phyloP scores from a whole-genome alignment of 2,888 invertebrate species.

The Serripes groenlandicus region DNA sequence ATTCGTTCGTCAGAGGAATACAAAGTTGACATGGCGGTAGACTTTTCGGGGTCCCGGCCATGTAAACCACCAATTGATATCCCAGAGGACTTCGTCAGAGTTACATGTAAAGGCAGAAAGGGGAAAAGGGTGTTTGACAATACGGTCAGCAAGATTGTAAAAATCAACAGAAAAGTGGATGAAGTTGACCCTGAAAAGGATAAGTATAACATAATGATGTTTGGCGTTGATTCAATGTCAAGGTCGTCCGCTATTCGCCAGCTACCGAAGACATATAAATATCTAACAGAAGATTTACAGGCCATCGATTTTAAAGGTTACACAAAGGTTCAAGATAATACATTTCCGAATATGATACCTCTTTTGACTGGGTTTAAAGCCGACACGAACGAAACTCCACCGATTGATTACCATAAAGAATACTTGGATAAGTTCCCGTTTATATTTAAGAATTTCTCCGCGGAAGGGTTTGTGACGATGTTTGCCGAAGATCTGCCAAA shows the following conservation, averaged over 20 bases:
- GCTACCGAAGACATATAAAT: conserved; percentile 44
- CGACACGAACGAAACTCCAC: conserved; percentile 5
- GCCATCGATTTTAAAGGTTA: conserved; percentile 47
- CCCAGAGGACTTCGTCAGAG: conserved; percentile 14
- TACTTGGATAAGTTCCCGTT: conserved; percentile 59
- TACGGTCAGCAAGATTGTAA: conserved; percentile 20
- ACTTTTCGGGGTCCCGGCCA: background rate
- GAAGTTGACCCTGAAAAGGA: conserved; percentile 4
- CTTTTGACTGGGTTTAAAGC: conserved; percentile 35
- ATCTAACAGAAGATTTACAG: conserved; percentile 38
- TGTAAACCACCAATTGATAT: conserved; percentile 24
- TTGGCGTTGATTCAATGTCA: conserved; percentile 54
- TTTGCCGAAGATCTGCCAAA: conserved; percentile 64
- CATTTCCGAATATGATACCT: conserved; percentile 46
- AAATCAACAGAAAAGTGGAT: conserved; percentile 1
- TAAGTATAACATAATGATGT: conserved; percentile 46
- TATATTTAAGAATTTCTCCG: conserved; percentile 59
- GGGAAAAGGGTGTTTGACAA: conserved; percentile 30
- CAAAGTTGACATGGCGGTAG: conserved; percentile 13
- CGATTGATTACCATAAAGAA: conserved; percentile 11
- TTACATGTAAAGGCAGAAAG: conserved; percentile 9
- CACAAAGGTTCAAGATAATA: conserved; percentile 54
- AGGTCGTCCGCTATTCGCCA: conserved; percentile 45
- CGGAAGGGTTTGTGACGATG: conserved; percentile 47
- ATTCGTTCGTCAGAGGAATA: background rate